Evolutionary conservation across 1,140 invertebrate genomes (phyloP), one percentile per base, ranked within the genome.

Genomic region (Formica exsecta): DNA sequence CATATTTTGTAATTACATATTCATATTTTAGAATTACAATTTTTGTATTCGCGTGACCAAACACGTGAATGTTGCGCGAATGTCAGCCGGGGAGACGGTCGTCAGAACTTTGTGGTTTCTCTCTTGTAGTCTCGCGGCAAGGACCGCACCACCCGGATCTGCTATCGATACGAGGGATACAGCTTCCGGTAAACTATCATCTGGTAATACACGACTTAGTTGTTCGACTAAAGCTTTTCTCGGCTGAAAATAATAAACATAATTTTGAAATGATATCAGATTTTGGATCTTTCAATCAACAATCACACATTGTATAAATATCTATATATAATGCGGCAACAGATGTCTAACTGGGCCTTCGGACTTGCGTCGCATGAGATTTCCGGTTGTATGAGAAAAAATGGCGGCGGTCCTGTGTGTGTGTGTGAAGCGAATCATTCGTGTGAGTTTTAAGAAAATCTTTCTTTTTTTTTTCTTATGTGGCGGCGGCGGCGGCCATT

Each of bases 11-110:
- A 32, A 32, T 32, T 32, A 32, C 32, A 32, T 32, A 32, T 32
- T 32, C 32, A 32, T 32, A 32, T 32, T 32, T 32, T 32, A 32
- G 77, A 88, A 96, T 97, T 96, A 98, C 98, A 98, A 98, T 96
- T 99, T 99, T 91, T 98, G 98, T 91, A 99, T 98, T 94, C 98
- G 97, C 79, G 97, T 97, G 91, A 98, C 97, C 41, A 99, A 95
- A 86, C 97, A 97, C 57, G 97, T 97, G 76, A 99, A 96, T 62
- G 98, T 96, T 3, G 98, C 97, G 88, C 97, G 96, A 3, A 98
- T 97, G 94, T 99, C 98, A 13, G 98, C 97, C 25, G 96, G 96
- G 62, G 97, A 97, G 61, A 97, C 92, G 92, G 98, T 96, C 92
- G 96, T 96, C 83, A 98, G 96, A 54, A 98, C 96, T 86, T 97